These are phyloP conservation scores for Myocastor coypus DNA, from an alignment of 2,113 vertebrate genomes.

Conservation along the genomic window DNA sequence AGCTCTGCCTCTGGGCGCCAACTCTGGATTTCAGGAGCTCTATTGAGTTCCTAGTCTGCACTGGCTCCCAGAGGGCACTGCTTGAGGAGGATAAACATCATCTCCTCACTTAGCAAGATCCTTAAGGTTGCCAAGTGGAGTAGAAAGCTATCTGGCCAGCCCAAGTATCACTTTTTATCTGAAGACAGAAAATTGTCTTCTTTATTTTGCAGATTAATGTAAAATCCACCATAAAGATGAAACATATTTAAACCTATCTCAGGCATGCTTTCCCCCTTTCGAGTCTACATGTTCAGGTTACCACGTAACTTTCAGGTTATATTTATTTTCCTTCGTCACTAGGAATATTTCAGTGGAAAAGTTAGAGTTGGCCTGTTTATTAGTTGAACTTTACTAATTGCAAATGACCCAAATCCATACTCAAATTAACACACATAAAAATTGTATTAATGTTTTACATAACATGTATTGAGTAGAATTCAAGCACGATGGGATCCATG, in stretches of 20 bases:
- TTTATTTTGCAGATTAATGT: background rate
- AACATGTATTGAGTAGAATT: background rate
- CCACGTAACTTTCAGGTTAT: background rate
- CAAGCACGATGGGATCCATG: background rate
- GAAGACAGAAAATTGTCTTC: background rate
- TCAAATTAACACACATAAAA: background rate
- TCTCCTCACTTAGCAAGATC: background rate
- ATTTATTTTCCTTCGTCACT: background rate
- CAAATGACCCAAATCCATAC: background rate
- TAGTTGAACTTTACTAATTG: background rate
- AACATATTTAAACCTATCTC: background rate
- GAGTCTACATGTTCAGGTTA: background rate
- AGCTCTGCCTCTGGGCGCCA: too few relatives aligned
- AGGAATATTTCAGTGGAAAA: background rate
- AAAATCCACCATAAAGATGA: constrained; percentile 5
- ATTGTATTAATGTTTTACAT: background rate
- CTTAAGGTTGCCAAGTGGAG: background rate
- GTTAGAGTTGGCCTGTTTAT: background rate
- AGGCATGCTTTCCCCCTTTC: background rate
- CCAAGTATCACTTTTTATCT: background rate
- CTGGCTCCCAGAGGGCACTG: background rate
- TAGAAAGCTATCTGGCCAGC: too few relatives aligned
- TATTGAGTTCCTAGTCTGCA: background rate
- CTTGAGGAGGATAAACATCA: background rate
- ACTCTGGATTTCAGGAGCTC: background rate